Percentiles rank a stretch among this genome's conserved stretches.
These are phyloP conservation scores for Callimorpha dominula DNA, from an alignment of 2,888 invertebrate species.

Conservation along the genomic window DNA sequence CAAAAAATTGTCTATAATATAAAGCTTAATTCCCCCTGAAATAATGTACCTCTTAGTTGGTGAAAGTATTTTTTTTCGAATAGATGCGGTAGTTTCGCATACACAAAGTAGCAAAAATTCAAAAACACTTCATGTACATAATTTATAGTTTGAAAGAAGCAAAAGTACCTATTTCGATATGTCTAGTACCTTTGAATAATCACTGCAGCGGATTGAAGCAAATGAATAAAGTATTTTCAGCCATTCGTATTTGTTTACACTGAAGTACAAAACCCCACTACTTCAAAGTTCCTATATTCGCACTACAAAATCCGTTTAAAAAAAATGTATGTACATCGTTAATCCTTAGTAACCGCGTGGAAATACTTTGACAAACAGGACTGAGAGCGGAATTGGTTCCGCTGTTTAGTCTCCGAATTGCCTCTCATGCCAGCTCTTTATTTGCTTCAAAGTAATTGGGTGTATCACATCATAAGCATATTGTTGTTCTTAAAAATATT, in stretches of 20 bases:
- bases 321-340: conserved; percentile 39
- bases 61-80: background rate
- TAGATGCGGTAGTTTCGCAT: no score
- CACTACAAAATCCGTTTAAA: conserved; percentile 10
- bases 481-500: conserved; percentile 32
- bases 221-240: background rate
- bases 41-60: no score
- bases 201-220: no score
- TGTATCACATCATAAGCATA: conserved; percentile 54
- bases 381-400: conserved; percentile 82
- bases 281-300: background rate
- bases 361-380: conserved; percentile 82
- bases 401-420: conserved; percentile 77
- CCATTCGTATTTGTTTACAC: conserved; percentile 2
- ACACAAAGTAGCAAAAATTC: no score
- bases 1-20: no score
- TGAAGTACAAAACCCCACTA: conserved; percentile 7
- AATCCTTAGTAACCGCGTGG: conserved; percentile 60
- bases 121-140: no score
- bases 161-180: no score
- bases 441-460: conserved; percentile 68
- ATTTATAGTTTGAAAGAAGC: no score
- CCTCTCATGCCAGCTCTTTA: conserved; percentile 64
- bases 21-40: no score
- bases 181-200: no score